Evolutionary conservation across 2,888 invertebrate genomes (phyloP).

Genomic region (Lasioglossum malachurum): DNA sequence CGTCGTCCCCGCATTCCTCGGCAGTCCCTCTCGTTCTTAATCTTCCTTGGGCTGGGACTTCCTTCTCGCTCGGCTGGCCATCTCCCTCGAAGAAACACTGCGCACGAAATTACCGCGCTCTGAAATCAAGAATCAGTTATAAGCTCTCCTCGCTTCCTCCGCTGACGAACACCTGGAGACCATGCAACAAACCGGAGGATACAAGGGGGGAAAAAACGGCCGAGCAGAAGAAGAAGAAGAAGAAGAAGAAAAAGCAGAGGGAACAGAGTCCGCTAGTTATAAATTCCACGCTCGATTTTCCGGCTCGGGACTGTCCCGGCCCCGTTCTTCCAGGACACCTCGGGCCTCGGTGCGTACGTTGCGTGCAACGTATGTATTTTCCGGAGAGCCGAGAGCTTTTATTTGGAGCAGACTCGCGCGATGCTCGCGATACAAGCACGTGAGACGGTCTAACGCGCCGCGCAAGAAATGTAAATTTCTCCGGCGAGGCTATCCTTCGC

Average conservation of each 20-base stretch:
- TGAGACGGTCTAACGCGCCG: slow-evolving; percentile 27
- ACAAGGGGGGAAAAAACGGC: neutral
- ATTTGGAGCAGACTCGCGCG: slow-evolving; percentile 26
- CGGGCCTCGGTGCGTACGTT: slow-evolving; percentile 27
- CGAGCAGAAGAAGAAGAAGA: neutral
- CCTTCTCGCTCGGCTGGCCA: neutral
- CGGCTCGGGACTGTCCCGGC: slow-evolving; percentile 17
- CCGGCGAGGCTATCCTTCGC: neutral
- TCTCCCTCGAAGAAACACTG: neutral
- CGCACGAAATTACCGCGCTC: slow-evolving; percentile 19
- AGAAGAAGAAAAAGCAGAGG: slow-evolving; percentile 5
- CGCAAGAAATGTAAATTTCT: slow-evolving; percentile 55
- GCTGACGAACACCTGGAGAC: slow-evolving; percentile 33
- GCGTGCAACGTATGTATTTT: slow-evolving; percentile 43
- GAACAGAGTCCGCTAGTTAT: slow-evolving; percentile 37
- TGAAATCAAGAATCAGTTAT: slow-evolving; percentile 40
- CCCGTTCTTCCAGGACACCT: slow-evolving; percentile 29
- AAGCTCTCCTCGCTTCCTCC: slow-evolving; percentile 14
- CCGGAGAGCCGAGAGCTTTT: slow-evolving; percentile 12
- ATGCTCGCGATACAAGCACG: neutral
- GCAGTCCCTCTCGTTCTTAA: neutral
- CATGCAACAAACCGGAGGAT: slow-evolving; percentile 17
- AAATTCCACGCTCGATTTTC: slow-evolving; percentile 57
- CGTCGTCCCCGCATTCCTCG: slow-evolving; percentile 4
- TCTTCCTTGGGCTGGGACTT: neutral